Evolutionary conservation across 2,797 vertebrate species (phyloP).

Genomic region (Bradypodion pumilum): DNA sequence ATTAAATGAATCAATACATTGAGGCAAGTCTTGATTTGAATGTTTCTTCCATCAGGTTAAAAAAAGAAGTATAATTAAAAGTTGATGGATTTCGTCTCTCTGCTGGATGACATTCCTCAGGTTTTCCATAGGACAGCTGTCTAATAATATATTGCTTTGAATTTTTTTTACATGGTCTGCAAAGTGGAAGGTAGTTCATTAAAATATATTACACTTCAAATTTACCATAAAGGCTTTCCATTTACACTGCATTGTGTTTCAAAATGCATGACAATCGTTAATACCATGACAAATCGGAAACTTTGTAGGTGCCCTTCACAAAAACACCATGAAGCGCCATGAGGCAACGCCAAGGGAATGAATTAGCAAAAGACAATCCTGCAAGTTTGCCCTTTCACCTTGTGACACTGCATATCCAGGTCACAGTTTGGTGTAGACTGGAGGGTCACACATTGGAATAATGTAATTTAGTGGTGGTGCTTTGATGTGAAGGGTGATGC

Average conservation of each 20-base stretch:
- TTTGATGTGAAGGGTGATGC: constrained; percentile 18
- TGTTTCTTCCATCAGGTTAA: constrained; percentile 55
- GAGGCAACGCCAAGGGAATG: constrained; percentile 52
- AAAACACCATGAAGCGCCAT: constrained; percentile 58
- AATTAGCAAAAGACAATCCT: constrained; percentile 39
- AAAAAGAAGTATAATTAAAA: constrained; percentile 47
- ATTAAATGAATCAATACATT: background rate
- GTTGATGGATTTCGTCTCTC: constrained; percentile 56
- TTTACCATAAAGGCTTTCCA: constrained; percentile 58
- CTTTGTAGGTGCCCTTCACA: constrained; percentile 60
- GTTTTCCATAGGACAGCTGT: constrained; percentile 39
- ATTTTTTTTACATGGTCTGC: constrained; percentile 55
- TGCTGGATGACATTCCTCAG: constrained; percentile 27
- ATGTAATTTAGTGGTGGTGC: constrained; percentile 35
- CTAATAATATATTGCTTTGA: constrained; percentile 53
- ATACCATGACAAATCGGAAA: constrained; percentile 67
- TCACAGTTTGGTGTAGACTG: constrained; percentile 42
- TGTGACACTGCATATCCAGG: constrained; percentile 34
- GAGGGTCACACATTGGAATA: constrained; percentile 21
- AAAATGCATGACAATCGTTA: constrained; percentile 73
- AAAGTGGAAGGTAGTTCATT: constrained; percentile 63
- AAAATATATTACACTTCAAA: constrained; percentile 73
- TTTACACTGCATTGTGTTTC: constrained; percentile 69
- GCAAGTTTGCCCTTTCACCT: constrained; percentile 31
- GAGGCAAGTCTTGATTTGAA: constrained; percentile 29